Percentiles rank a stretch among this genome's conserved stretches.
phyloP scores from a whole-genome alignment of 2,888 invertebrate genomes.

The Stenolophus ochropezus region DNA sequence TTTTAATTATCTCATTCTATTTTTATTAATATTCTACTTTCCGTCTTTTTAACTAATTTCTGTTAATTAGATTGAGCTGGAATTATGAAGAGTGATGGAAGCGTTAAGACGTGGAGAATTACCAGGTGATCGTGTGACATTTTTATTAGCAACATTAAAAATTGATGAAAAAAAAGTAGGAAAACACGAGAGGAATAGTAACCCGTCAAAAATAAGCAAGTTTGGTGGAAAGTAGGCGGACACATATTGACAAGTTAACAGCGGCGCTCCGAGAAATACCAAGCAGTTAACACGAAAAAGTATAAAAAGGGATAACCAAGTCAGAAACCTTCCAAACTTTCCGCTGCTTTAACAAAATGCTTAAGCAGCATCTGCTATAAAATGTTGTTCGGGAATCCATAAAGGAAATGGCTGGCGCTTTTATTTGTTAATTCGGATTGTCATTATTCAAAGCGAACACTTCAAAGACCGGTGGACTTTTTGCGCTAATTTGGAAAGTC shows the following conservation, averaged over 20 bases:
- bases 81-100: no score
- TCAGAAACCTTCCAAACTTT: conserved; percentile 48
- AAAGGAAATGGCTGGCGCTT: conserved; percentile 45
- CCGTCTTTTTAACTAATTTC: no score
- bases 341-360: conserved; percentile 51
- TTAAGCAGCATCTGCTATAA: conserved; percentile 55
- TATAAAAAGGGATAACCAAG: conserved; percentile 48
- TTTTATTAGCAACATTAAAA: conserved; percentile 32
- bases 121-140: not conserved
- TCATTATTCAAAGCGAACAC: not conserved
- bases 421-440: not conserved
- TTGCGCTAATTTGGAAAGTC: not conserved
- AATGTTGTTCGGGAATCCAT: conserved; percentile 29
- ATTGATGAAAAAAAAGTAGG: conserved; percentile 3
- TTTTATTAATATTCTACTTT: no score
- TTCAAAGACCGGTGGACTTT: not conserved
- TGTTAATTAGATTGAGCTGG: no score
- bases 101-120: conserved; percentile 6
- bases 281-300: conserved; percentile 48
- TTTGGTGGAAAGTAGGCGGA: conserved; percentile 10
- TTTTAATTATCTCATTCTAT: no score
- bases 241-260: conserved; percentile 54
- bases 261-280: conserved; percentile 27
- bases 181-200: not conserved
- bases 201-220: conserved; percentile 27